phyloP scores from a whole-genome alignment of 2,797 vertebrate species.

The Numenius phaeopus region DNA sequence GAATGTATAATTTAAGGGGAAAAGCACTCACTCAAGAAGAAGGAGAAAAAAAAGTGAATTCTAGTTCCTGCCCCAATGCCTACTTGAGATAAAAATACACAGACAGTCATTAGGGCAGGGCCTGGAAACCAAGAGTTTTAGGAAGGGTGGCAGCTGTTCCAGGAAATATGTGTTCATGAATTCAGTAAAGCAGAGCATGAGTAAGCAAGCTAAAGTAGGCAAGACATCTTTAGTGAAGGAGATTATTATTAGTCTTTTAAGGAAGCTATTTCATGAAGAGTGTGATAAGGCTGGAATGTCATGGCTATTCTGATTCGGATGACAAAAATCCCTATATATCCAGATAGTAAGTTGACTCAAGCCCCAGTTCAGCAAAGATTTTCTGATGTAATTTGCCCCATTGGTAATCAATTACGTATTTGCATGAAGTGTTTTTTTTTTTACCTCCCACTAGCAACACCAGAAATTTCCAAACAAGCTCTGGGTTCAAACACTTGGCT shows the following conservation, averaged over 20 bases:
- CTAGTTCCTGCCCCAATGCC: neutral
- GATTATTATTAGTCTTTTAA: conserved; percentile 42
- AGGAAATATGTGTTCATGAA: conserved; percentile 56
- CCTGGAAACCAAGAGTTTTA: conserved; percentile 53
- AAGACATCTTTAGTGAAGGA: conserved; percentile 20
- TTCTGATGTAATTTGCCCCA: neutral
- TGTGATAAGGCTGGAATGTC: conserved; percentile 34
- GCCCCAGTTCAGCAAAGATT: neutral
- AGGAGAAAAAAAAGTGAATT: neutral
- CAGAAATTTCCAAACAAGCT: conserved; percentile 1
- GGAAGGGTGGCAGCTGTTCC: conserved; percentile 66
- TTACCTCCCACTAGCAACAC: neutral
- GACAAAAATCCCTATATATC: neutral
- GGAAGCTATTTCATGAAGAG: conserved; percentile 23
- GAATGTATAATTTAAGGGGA: neutral
- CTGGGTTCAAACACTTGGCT: neutral
- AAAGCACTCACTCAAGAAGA: neutral
- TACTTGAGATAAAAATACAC: conserved; percentile 36
- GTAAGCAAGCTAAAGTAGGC: conserved; percentile 48
- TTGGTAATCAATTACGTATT: neutral
- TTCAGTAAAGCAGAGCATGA: conserved; percentile 24
- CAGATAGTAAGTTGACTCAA: neutral
- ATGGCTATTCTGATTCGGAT: neutral
- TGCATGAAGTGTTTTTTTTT: neutral
- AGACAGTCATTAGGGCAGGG: conserved; percentile 43